Percentiles rank a stretch among this genome's conserved stretches.
Evolutionary conservation across 1,140 invertebrate species (phyloP).

Genomic region (Coboldia fuscipes): DNA sequence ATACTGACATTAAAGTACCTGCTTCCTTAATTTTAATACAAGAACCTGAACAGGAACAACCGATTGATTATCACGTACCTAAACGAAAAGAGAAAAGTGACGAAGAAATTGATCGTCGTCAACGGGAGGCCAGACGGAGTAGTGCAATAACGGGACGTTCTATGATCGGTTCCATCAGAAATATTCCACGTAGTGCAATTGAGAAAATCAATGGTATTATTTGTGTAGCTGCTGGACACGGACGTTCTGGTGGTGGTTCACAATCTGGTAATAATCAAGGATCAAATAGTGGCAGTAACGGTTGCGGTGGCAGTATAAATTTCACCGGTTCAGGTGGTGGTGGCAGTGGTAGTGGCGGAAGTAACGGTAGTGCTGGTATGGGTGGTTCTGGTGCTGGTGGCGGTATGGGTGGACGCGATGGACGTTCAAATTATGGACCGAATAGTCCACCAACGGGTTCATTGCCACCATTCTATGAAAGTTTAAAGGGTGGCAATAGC

Average conservation of each 20-base stretch:
- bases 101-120: slow-evolving; percentile 11
- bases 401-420: slow-evolving; percentile 49
- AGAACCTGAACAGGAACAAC: slow-evolving; percentile 51
- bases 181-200: slow-evolving; percentile 22
- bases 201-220: slow-evolving; percentile 30
- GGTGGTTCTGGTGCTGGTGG: slow-evolving; percentile 42
- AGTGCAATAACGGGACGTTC: slow-evolving; percentile 17
- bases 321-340: slow-evolving; percentile 27
- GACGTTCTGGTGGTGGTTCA: slow-evolving; percentile 33
- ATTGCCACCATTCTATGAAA: slow-evolving; percentile 65
- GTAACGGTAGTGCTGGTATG: slow-evolving; percentile 31
- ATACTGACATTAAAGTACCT: slow-evolving; percentile 25
- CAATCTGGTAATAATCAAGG: slow-evolving; percentile 20
- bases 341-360: slow-evolving; percentile 27
- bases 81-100: slow-evolving; percentile 30
- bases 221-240: slow-evolving; percentile 51
- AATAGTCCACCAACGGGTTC: slow-evolving; percentile 64
- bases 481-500: slow-evolving; percentile 49
- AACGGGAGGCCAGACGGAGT: slow-evolving; percentile 13
- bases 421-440: slow-evolving; percentile 57
- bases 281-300: slow-evolving; percentile 7
- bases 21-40: slow-evolving; percentile 22
- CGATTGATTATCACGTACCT: slow-evolving; percentile 71
- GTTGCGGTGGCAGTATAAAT: slow-evolving; percentile 21
- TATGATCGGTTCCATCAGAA: slow-evolving; percentile 14